Evolutionary conservation across 2,113 vertebrate species (phyloP).

Genomic region (Eretmochelys imbricata): DNA sequence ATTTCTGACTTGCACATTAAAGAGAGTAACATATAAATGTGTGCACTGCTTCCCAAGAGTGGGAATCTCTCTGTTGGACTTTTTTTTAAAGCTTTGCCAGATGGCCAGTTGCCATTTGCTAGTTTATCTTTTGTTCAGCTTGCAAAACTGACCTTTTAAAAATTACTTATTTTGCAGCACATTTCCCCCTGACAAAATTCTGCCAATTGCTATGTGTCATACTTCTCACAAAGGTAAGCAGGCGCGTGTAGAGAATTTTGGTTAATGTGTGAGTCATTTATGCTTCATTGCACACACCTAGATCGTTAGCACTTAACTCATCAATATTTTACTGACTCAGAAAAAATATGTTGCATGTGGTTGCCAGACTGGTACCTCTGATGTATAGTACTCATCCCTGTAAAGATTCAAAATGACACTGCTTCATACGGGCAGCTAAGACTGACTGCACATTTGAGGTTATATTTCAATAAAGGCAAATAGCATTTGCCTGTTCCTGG

Average conservation of each 20-base stretch:
- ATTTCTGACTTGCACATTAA: conserved; percentile 21
- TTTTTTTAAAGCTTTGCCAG: conserved; percentile 13
- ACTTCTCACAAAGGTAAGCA: neutral
- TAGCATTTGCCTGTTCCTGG: neutral
- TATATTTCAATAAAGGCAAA: neutral
- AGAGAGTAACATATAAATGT: neutral
- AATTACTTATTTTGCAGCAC: neutral
- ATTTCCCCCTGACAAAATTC: conserved; percentile 24
- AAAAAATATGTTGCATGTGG: neutral
- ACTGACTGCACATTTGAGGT: neutral
- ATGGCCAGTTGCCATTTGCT: neutral
- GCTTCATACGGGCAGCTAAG: neutral
- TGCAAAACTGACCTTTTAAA: conserved; percentile 14
- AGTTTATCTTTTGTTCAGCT: neutral
- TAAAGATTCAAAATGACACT: neutral
- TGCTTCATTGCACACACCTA: neutral
- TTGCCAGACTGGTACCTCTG: accelerated
- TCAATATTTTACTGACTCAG: neutral
- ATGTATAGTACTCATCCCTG: accelerated
- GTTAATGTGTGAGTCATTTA: neutral
- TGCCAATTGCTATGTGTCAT: neutral
- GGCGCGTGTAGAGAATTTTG: neutral
- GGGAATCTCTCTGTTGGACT: neutral
- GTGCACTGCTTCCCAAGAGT: neutral
- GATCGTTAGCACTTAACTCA: neutral